phyloP scores from a whole-genome alignment of 2,113 vertebrate species.

The Mus spicilegus region DNA sequence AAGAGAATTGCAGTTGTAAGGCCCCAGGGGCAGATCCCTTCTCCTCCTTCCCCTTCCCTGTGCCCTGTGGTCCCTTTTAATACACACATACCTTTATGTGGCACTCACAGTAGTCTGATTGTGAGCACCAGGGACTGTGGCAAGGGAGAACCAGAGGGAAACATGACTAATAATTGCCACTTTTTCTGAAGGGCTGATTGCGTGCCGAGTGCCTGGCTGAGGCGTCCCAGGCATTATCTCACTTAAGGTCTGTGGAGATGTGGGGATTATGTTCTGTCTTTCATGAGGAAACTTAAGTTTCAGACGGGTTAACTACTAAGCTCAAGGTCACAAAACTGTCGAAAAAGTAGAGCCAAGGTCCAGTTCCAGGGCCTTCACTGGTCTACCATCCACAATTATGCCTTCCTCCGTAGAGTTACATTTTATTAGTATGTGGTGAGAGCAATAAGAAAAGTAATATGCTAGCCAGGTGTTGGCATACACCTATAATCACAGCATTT shows the following conservation, averaged over 20 bases:
- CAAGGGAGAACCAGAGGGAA: neutral
- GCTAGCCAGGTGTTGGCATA: neutral
- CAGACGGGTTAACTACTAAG: neutral
- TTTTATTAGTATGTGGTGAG: too few relatives aligned
- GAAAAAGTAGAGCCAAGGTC: neutral
- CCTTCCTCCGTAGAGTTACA: neutral
- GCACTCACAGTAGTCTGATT: constrained; percentile 17
- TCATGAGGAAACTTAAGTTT: neutral
- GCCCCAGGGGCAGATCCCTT: neutral
- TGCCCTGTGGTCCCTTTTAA: neutral
- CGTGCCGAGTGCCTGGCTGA: neutral
- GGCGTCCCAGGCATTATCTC: neutral
- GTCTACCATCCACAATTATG: neutral
- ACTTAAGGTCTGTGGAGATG: neutral
- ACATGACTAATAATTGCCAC: neutral
- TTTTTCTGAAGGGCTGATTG: neutral
- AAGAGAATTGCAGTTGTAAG: neutral
- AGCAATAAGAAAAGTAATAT: neutral
- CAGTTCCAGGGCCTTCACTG: neutral
- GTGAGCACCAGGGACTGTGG: constrained; percentile 19
- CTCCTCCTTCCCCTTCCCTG: neutral
- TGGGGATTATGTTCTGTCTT: neutral
- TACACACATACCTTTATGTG: constrained; percentile 5
- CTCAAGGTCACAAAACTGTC: constrained; percentile 1
- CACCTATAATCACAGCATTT: neutral